These are phyloP conservation scores for Hemiscyllium ocellatum DNA, from an alignment of 2,113 vertebrate species.

Conservation along the genomic window DNA sequence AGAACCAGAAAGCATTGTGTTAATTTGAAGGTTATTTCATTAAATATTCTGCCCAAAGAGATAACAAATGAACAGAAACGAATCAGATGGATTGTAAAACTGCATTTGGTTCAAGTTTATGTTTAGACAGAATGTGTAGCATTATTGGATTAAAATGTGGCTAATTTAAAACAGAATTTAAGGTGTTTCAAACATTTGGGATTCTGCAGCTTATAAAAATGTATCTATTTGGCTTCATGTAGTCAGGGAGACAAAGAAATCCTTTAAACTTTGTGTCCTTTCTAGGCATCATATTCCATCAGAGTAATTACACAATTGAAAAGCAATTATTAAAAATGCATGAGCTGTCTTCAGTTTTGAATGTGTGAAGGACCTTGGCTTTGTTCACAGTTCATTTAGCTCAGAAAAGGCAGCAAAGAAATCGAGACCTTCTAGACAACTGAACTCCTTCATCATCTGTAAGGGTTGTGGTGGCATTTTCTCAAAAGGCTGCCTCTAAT, in stretches of 20 bases:
- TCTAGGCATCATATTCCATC: background rate
- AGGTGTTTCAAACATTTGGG: background rate
- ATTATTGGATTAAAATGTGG: background rate
- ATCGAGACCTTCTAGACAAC: background rate
- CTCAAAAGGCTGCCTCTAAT: background rate
- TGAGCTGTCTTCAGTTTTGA: conserved; percentile 24
- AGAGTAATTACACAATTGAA: conserved; percentile 18
- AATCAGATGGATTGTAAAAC: background rate
- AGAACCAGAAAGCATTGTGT: background rate
- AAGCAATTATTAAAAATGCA: conserved; percentile 7
- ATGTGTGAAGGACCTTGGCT: background rate
- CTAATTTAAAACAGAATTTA: background rate
- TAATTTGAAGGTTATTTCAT: background rate
- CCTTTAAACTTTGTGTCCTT: background rate
- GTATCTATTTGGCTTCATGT: background rate
- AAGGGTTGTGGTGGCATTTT: background rate
- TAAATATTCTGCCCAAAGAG: background rate
- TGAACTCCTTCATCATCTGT: background rate
- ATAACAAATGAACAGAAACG: background rate
- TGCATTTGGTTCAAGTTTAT: background rate
- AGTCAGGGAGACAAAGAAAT: background rate
- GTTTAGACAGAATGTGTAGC: background rate
- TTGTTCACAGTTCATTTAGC: conserved; percentile 3
- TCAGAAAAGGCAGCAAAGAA: background rate
- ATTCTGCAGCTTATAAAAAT: background rate